These are phyloP conservation scores for Holocentrus rufus DNA, from an alignment of 2,797 vertebrate genomes.

Conservation along the genomic window DNA sequence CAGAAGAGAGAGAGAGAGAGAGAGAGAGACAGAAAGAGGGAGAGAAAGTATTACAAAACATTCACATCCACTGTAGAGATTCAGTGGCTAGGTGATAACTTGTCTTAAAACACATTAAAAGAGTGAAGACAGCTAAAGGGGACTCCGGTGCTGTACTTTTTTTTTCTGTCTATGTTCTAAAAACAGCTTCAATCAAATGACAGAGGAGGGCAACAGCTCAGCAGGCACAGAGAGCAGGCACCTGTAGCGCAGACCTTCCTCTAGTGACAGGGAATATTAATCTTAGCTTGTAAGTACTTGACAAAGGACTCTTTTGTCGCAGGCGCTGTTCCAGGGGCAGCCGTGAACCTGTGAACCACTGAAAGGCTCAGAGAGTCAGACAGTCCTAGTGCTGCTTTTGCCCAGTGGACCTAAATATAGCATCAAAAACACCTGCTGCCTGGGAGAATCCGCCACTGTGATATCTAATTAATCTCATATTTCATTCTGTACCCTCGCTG, in stretches of 20 bases:
- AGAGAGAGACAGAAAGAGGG: constrained; percentile 12
- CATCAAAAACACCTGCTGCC: constrained; percentile 79
- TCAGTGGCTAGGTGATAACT: constrained; percentile 54
- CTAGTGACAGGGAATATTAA: constrained; percentile 78
- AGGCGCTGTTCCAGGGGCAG: constrained; percentile 65
- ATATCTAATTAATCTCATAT: constrained; percentile 83
- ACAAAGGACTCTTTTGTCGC: constrained; percentile 73
- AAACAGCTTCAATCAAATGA: constrained; percentile 76
- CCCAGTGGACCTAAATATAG: constrained; percentile 82
- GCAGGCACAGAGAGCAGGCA: constrained; percentile 68
- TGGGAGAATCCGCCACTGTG: constrained; percentile 74
- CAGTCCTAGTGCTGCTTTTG: constrained; percentile 73
- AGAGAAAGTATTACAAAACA: background rate
- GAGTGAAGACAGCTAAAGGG: constrained; percentile 64
- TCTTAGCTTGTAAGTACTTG: constrained; percentile 74
- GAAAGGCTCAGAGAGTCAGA: constrained; percentile 74
- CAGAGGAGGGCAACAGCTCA: constrained; percentile 64
- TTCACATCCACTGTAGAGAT: constrained; percentile 27
- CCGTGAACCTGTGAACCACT: constrained; percentile 74
- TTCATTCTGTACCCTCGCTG: constrained; percentile 72
- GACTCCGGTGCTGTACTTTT: constrained; percentile 63
- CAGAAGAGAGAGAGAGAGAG: constrained; percentile 56
- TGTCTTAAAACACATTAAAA: constrained; percentile 71
- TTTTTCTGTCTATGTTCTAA: constrained; percentile 73
- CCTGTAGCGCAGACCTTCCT: constrained; percentile 78